Conservation (phyloP, 2,113 vertebrate genomes). For the Piprites chloris region DNA sequence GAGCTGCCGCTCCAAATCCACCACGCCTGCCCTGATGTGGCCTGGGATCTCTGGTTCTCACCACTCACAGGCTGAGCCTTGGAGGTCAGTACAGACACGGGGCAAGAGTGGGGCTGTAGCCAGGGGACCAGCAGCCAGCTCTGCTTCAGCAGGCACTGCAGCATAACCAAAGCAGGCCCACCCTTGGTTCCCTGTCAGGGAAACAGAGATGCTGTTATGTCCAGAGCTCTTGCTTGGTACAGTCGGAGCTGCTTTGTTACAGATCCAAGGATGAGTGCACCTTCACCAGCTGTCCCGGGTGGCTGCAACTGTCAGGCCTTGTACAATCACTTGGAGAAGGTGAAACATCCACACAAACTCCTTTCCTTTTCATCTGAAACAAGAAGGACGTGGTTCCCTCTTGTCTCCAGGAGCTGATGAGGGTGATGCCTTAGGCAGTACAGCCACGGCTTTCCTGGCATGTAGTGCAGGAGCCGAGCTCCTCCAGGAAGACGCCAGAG, state of each 20-base stretch:
- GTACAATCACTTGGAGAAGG: background rate
- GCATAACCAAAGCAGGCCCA: background rate
- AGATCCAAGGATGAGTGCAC: background rate
- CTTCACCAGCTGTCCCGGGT: background rate
- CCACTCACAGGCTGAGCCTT: background rate
- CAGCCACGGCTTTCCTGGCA: slow-evolving; percentile 3
- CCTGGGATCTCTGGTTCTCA: slow-evolving; percentile 11
- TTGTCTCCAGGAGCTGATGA: background rate
- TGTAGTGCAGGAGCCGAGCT: slow-evolving; percentile 16
- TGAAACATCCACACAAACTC: background rate
- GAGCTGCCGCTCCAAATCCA: background rate
- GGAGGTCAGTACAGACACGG: background rate
- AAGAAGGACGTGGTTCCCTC: background rate
- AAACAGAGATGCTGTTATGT: background rate
- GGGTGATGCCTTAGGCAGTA: background rate
- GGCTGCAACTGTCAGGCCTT: background rate
- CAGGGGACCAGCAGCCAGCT: background rate
- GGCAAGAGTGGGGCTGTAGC: background rate
- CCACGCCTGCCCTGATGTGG: background rate
- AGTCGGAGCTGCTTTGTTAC: background rate
- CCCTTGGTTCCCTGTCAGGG: background rate
- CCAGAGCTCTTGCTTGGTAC: background rate
- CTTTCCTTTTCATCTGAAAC: background rate
- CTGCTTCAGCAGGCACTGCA: background rate
- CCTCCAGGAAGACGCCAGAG: background rate